Evolutionary conservation across 2,888 invertebrate species (phyloP), one percentile per base, ranked within the genome.

Genomic region (Andrena marginata): DNA sequence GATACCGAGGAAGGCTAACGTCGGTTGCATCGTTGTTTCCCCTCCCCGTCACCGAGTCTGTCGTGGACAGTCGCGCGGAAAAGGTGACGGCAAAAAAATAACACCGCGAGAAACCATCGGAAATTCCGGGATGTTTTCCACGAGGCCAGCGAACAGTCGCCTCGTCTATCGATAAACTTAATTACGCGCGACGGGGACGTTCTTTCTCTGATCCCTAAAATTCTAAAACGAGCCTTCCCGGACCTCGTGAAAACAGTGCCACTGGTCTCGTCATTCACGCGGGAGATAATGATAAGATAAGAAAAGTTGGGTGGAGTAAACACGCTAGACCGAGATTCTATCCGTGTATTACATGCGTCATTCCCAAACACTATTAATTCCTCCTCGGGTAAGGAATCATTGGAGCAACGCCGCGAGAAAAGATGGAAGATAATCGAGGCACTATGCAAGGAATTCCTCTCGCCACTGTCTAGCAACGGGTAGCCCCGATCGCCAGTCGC

Each of bases 111-210:
- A 77, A 42, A 74, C 71, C 74, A 68, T 62, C 69, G 76, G 69
- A 68, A 68, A 82, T 78, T 83, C 59, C 62, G 59, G 56, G 71
- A 76, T 56, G 59, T 68, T 60, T 82, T 79, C 78, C 60, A 51
- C 62, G 54, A 72, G 68, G 48, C 23, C 42, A 2, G 51, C 59
- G 60, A 29, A 60, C 51, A 54, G 29, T 10, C 20, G n/a, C 42
- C 8, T 62, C n/a, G 8, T 8, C 77, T 80, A 87, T 87, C 87
- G 82, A 87, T 87, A 85, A 80, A 83, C 87, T 87, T 85, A 78
- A 87, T 87, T 87, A 86, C 67, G 63, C 64, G 33, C 33, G 51
- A 42, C 65, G 56, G 31, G 4, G 23, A n/a, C 54, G n/a, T 70
- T 84, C 65, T 68, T 72, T 33, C 64, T 16, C 7, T 29, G 31